Evolutionary conservation across 2,797 vertebrate species (phyloP).

Genomic region (Amblyraja radiata): DNA sequence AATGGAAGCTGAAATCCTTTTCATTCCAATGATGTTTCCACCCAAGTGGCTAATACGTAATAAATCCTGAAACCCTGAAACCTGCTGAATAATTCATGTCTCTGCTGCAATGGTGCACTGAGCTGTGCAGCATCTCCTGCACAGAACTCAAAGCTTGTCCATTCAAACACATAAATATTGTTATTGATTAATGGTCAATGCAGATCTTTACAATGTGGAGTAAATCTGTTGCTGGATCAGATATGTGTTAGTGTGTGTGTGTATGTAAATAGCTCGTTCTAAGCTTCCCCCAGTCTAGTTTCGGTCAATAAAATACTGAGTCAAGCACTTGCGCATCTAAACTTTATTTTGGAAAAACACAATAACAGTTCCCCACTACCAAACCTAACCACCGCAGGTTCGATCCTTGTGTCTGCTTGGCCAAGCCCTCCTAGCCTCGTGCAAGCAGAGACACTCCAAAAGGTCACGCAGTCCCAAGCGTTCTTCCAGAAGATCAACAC

Average conservation of each 20-base stretch:
- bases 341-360: too few relatives aligned
- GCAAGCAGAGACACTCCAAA: too few relatives aligned
- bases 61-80: not conserved
- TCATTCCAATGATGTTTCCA: not conserved
- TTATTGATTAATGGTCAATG: not conserved
- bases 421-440: too few relatives aligned
- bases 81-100: not conserved
- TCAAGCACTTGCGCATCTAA: too few relatives aligned
- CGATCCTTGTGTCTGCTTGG: too few relatives aligned
- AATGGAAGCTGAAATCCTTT: not conserved
- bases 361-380: too few relatives aligned
- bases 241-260: not conserved
- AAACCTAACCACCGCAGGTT: too few relatives aligned
- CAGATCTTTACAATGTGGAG: not conserved
- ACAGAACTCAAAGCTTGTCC: not conserved
- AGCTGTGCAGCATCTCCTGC: not conserved
- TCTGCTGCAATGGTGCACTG: not conserved
- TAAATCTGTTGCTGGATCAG: not conserved
- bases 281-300: too few relatives aligned
- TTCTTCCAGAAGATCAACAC: too few relatives aligned
- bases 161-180: slow-evolving; percentile 6
- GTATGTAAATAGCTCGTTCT: too few relatives aligned
- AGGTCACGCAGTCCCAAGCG: too few relatives aligned
- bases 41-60: not conserved
- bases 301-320: too few relatives aligned